Evolutionary conservation across 2,797 vertebrate species (phyloP).

Genomic region (Steatocranus sp.): DNA sequence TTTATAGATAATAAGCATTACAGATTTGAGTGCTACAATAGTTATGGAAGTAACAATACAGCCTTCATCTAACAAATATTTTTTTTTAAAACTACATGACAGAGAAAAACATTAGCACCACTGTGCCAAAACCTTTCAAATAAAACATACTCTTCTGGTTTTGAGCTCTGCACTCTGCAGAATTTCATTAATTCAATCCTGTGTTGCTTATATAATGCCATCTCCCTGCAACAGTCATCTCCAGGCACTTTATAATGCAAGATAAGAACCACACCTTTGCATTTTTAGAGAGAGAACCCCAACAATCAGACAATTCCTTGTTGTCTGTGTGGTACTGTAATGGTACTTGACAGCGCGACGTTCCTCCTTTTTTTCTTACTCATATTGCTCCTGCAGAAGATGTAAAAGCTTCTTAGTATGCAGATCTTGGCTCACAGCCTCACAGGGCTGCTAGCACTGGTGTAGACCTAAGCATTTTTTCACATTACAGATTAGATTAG

Average conservation of each 20-base stretch:
- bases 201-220: background rate
- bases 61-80: background rate
- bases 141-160: background rate
- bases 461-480: background rate
- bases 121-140: accelerated
- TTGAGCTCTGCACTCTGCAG: background rate
- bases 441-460: background rate
- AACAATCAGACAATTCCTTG: background rate
- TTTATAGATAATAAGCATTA: background rate
- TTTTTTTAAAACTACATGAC: background rate
- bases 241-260: background rate
- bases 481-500: background rate
- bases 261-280: background rate
- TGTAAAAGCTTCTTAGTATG: background rate
- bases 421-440: background rate
- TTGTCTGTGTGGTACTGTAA: background rate
- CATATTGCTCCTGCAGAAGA: background rate
- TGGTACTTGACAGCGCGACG: background rate
- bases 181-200: background rate
- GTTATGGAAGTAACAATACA: background rate
- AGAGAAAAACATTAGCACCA: background rate
- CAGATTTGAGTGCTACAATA: background rate
- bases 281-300: background rate
- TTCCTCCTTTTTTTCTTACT: background rate
- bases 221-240: background rate